Evolutionary conservation across 2,888 invertebrate genomes (phyloP), one percentile per base, ranked within the genome.

Genomic region (Andrena trimmerana): DNA sequence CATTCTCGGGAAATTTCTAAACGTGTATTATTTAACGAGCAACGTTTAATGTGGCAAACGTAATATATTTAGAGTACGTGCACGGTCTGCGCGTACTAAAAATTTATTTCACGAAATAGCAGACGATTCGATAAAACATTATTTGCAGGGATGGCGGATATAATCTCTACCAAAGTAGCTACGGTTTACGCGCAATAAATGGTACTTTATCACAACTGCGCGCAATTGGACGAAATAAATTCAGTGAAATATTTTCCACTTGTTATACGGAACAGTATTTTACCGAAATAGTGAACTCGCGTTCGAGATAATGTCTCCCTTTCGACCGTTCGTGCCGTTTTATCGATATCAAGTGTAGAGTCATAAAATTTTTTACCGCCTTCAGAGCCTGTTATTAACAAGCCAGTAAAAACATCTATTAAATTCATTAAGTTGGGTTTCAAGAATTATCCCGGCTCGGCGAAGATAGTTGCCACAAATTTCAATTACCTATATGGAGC

Each of bases 181-280:
- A 57, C 63, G 54, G 76, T 72, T 65, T 57, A 54, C 54, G 63
- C 54, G 72, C 63, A 33, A 72, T 65, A 72, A 71, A 77, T 63
- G 76, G 29, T 48, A 72, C 76, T 77, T 71, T 77, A 72, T 77
- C 63, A 77, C 33, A 63, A 77, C 52, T 57, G 42, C n/a, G 76
- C 33, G 63, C 76, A 77, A 77, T 72, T 77, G 63, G 76, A 57
- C 27, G 54, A 77, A 72, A 72, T 77, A 72, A 77, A 77, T 77
- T 72, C 72, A 1, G 13, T 57, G 57, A 77, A 77, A 63, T 72
- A 77, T 77, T 77, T 65, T 72, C 57, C 57, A 72, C 76, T 77
- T 77, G 73, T 72, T 72, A 77, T 33, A 24, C 57, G 63, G 33
- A 63, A 63, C 73, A 24, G 31, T 76, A 71, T 60, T 75, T 70